These are phyloP conservation scores for Ispidina picta DNA, from an alignment of 2,797 vertebrate species.

Conservation along the genomic window DNA sequence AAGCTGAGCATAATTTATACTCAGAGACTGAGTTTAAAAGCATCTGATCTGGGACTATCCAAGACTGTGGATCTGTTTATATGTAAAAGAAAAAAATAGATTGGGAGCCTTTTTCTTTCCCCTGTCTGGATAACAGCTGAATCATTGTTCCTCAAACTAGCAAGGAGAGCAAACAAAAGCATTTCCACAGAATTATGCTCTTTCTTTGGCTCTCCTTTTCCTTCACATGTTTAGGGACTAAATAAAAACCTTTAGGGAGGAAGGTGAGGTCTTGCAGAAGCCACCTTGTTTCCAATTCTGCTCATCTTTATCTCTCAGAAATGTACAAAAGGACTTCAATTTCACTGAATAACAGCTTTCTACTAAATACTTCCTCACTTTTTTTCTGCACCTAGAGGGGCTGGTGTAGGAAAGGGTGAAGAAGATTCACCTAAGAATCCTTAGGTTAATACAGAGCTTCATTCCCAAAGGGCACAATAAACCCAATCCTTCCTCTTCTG, in stretches of 20 bases:
- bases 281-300: background rate
- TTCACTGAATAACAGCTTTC: background rate
- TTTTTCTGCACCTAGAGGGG: background rate
- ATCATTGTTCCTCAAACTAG: background rate
- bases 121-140: background rate
- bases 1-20: background rate
- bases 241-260: background rate
- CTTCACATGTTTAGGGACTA: background rate
- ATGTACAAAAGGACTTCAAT: background rate
- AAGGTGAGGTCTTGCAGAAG: background rate
- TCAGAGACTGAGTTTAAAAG: background rate
- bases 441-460: background rate
- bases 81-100: background rate
- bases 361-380: background rate
- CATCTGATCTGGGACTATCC: background rate
- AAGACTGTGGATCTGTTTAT: background rate
- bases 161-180: background rate
- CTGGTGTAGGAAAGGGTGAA: background rate
- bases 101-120: background rate
- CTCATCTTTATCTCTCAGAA: background rate
- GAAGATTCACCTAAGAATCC: background rate
- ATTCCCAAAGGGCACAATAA: conserved; percentile 56
- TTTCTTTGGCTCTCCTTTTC: background rate
- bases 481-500: conserved; percentile 56
- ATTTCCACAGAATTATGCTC: background rate